These are phyloP conservation scores for Rhegmatorhina hoffmannsi DNA, from an alignment of 2,113 vertebrate genomes.

Conservation along the genomic window DNA sequence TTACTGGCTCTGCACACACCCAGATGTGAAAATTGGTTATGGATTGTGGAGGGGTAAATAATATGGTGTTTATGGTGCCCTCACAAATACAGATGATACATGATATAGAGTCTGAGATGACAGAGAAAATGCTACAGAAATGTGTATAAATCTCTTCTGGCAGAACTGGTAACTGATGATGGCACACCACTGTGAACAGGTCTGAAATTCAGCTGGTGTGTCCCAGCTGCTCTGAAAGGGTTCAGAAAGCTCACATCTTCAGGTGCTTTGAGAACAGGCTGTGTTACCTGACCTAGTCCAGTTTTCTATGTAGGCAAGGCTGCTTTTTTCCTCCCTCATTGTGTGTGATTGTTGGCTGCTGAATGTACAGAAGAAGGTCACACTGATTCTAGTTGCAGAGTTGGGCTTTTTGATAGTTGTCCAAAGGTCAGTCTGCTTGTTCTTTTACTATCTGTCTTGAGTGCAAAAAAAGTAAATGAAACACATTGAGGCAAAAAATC, in stretches of 20 bases:
- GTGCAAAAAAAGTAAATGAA: slow-evolving; percentile 40
- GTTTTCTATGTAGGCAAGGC: neutral
- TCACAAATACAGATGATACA: neutral
- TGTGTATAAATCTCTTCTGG: neutral
- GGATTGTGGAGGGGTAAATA: neutral
- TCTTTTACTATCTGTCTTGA: slow-evolving; percentile 2
- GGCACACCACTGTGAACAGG: neutral
- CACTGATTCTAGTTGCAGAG: neutral
- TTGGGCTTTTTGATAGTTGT: neutral
- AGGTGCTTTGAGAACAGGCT: neutral
- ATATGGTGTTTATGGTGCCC: neutral
- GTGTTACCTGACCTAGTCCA: neutral
- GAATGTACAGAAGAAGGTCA: slow-evolving; percentile 1
- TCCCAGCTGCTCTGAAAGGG: neutral
- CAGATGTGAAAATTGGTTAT: neutral
- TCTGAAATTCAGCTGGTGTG: neutral
- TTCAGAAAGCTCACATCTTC: neutral
- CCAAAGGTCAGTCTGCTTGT: slow-evolving; percentile 30
- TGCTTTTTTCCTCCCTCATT: neutral
- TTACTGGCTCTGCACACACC: neutral
- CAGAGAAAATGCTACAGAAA: neutral
- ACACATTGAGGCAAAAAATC: slow-evolving; percentile 5
- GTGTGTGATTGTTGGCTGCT: neutral
- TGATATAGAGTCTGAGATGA: neutral
- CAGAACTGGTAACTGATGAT: neutral